phyloP scores from a whole-genome alignment of 2,113 vertebrate genomes.

The Lophotis ruficrista region DNA sequence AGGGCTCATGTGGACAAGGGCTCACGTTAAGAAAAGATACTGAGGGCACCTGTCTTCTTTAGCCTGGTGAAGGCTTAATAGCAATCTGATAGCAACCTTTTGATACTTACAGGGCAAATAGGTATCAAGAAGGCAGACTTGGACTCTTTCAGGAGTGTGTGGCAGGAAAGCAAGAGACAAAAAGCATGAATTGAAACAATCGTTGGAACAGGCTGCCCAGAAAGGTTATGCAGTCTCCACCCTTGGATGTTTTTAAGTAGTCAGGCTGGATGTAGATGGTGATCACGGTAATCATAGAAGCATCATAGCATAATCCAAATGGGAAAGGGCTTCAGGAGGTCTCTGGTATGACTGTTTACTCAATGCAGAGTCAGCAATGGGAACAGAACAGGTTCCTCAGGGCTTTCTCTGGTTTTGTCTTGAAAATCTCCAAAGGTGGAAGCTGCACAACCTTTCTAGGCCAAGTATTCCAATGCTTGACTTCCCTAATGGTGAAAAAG shows the following conservation, averaged over 20 bases:
- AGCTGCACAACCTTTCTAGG: neutral
- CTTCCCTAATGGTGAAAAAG: no score
- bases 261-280: neutral
- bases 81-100: neutral
- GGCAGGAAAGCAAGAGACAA: neutral
- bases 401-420: neutral
- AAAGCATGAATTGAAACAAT: neutral
- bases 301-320: neutral
- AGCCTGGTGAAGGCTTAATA: neutral
- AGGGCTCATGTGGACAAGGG: neutral
- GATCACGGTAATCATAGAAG: neutral
- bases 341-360: neutral
- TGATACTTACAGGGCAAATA: neutral
- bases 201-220: neutral
- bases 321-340: neutral
- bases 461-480: neutral
- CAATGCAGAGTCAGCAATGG: neutral
- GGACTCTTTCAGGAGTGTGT: neutral
- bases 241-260: neutral
- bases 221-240: neutral
- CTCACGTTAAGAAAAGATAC: neutral
- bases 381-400: neutral
- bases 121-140: neutral
- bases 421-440: neutral
- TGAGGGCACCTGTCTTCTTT: neutral